A percentile compares a stretch with the other conserved stretches of the same genome.
Conservation (phyloP, 2,888 invertebrate species). For the Nineta flava region DNA sequence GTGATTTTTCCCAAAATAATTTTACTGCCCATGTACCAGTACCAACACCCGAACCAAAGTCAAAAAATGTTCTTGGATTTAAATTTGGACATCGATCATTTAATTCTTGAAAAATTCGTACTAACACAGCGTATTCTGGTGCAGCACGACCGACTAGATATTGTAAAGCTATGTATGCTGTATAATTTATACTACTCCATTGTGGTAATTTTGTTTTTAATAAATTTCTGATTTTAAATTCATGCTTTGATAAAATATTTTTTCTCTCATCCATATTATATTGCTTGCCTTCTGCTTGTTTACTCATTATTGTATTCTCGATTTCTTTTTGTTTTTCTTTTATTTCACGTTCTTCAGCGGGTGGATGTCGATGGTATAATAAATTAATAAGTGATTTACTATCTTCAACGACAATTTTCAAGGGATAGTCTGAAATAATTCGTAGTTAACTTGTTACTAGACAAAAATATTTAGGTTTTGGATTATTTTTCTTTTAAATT, state of each 20-base stretch:
- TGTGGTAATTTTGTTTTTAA: slow-evolving; percentile 39
- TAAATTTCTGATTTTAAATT: slow-evolving; percentile 35
- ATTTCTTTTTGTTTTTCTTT: slow-evolving; percentile 22
- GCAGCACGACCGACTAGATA: slow-evolving; percentile 58
- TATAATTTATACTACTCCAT: slow-evolving; percentile 61
- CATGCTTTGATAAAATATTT: slow-evolving; percentile 30
- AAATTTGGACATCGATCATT: slow-evolving; percentile 43
- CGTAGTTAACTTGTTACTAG: no score
- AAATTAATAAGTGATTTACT: slow-evolving; percentile 38
- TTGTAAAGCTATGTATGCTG: slow-evolving; percentile 42
- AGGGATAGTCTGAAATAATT: slow-evolving; percentile 37
- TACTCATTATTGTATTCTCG: slow-evolving; percentile 22
- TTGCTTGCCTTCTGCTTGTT: slow-evolving; percentile 19
- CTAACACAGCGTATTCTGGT: slow-evolving; percentile 57
- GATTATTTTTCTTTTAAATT: no score
- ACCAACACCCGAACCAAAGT: slow-evolving; percentile 86
- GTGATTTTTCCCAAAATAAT: slow-evolving; percentile 47
- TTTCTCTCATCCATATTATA: slow-evolving; percentile 25
- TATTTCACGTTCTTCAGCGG: slow-evolving; percentile 41
- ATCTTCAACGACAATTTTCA: slow-evolving; percentile 36
- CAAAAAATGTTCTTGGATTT: slow-evolving; percentile 62
- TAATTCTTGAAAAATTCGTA: slow-evolving; percentile 61
- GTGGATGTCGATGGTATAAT: slow-evolving; percentile 43
- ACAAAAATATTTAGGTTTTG: no score
- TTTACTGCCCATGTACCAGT: slow-evolving; percentile 75